Base-by-base conservation (phyloP, 2,888 invertebrate species). In the Cremastinae sp. region DNA sequence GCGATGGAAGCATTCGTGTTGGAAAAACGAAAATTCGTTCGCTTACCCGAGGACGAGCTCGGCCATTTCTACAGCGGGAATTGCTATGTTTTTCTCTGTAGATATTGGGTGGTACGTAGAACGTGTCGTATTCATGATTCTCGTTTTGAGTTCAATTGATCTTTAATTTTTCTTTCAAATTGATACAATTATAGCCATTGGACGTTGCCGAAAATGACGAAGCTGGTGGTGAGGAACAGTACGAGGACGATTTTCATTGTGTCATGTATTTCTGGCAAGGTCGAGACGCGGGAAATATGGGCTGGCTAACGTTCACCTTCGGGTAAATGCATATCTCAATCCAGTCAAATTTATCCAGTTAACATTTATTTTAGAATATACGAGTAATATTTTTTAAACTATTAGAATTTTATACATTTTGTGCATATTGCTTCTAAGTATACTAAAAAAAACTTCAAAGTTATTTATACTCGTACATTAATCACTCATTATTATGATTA, bases 191-290 rank as follows among this genome's bases (percentile, higher is more conserved):
- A n/a, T 45, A 90, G 90, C 88, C 88, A 14, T 78, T 87, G 38
- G 91, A 90, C 10, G 86, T 88, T 0, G 92, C 92, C 3, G 91
- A 91, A 0, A 93, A 92, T 38, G 93, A 93, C 65, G 91, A 90
- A 1, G 92, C 92, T 10, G 62, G 62, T 5, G 68, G 64, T 9
- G 91, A 92, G 2, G 92, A 91, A 1, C 91, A 90, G 62, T 86
- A 85, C 9, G 94, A 94, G 84, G 93, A 94, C 82, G 95, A 95
- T 86, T 96, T 95, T 85, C 96, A 97, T 86, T 98, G 98, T 91
- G 96, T 98, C 56, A 98, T 99, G n/a, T 99, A 99, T 91, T 99
- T 99, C 92, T 99, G 99, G 99, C 99, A 99, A 91, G 99, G 99
- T 0, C 92, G 96, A 62, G 96, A 97, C 86, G 99, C 99, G 1